Percentiles rank a stretch among this genome's conserved stretches.
Conservation (phyloP, 2,113 vertebrate species). For the Apteryx mantelli region DNA sequence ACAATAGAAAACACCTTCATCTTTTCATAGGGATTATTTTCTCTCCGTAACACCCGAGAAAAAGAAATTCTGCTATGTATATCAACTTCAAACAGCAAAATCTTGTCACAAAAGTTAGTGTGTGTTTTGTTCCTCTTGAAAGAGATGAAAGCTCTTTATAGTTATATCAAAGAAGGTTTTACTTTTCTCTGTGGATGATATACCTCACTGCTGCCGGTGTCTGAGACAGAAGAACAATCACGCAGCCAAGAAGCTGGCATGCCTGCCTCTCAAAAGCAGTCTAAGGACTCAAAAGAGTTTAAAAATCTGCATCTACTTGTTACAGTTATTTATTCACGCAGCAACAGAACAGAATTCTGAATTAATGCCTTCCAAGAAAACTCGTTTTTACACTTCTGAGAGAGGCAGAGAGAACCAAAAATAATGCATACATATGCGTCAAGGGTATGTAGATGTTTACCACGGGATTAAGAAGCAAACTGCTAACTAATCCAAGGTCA, state of each 20-base stretch:
- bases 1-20: neutral
- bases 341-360: neutral
- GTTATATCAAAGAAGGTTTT: slow-evolving; percentile 44
- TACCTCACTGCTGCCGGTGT: neutral
- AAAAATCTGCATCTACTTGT: neutral
- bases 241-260: slow-evolving; percentile 7
- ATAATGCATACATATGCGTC: neutral
- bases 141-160: slow-evolving; percentile 43
- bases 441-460: neutral
- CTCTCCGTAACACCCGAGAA: neutral
- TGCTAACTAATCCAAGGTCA: neutral
- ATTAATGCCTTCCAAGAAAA: slow-evolving; percentile 1
- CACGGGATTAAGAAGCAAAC: neutral
- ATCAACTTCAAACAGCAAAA: slow-evolving; percentile 46
- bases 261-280: neutral
- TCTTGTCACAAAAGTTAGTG: slow-evolving; percentile 13
- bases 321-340: slow-evolving; percentile 25
- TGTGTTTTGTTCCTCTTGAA: slow-evolving; percentile 48
- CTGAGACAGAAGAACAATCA: slow-evolving; percentile 24
- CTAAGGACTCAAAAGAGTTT: neutral
- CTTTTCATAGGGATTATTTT: neutral
- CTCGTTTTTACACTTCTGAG: neutral
- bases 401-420: neutral
- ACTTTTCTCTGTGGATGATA: slow-evolving; percentile 4
- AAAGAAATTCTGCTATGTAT: neutral